A percentile compares a stretch with the other conserved stretches of the same genome.
Evolutionary conservation across 2,888 invertebrate species (phyloP).

Genomic region (Gandaritis pyraliata): DNA sequence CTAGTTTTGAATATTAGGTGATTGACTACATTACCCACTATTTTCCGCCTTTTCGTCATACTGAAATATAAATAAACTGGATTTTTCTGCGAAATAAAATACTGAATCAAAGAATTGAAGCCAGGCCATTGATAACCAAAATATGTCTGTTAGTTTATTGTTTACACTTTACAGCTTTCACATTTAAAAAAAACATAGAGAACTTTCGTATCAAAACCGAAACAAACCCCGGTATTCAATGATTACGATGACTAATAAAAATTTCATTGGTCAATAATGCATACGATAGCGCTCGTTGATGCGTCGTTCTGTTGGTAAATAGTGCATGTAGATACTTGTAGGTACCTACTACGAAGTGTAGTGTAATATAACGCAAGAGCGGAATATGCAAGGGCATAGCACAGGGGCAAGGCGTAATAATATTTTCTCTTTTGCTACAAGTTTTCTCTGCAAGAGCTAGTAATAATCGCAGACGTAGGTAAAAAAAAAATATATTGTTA

Average conservation of each 20-base stretch:
- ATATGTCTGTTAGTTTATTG: no score
- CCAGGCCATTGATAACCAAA: no score
- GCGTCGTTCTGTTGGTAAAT: conserved; percentile 19
- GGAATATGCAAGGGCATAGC: conserved; percentile 18
- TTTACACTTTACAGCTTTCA: no score
- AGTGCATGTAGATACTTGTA: conserved; percentile 21
- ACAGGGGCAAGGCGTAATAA: conserved; percentile 11
- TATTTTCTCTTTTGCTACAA: conserved; percentile 10
- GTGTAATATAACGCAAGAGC: conserved; percentile 18
- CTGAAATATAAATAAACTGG: no score
- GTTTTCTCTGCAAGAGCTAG: background rate
- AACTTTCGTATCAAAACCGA: conserved; percentile 8
- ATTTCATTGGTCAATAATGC: conserved; percentile 19
- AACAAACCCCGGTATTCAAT: conserved; percentile 10
- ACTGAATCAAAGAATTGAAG: no score
- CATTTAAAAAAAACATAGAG: background rate
- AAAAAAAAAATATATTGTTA: background rate
- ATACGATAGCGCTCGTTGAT: conserved; percentile 13
- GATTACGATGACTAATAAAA: conserved; percentile 15
- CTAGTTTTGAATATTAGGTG: no score
- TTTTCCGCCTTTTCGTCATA: no score
- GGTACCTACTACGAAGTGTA: conserved; percentile 1
- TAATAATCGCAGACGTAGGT: background rate
- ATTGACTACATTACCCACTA: no score
- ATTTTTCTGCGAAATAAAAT: no score